Percentiles rank a stretch among this genome's conserved stretches.
phyloP scores from a whole-genome alignment of 2,888 invertebrate genomes.

The Polydrusus tereticollis region DNA sequence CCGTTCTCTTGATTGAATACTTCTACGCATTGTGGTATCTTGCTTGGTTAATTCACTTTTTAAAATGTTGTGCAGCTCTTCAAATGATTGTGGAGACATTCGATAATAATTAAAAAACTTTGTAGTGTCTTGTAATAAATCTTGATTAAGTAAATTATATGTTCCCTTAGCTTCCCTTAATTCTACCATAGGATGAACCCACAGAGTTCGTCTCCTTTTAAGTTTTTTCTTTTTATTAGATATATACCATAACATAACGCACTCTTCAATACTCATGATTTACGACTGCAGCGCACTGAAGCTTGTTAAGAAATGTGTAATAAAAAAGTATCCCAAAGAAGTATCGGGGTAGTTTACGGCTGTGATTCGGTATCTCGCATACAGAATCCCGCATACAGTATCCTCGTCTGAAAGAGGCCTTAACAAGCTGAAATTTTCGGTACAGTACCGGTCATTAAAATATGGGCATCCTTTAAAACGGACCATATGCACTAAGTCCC shows the following conservation, averaged over 20 bases:
- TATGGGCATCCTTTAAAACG: too few relatives aligned
- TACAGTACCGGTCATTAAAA: too few relatives aligned
- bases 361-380: neutral
- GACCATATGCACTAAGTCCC: too few relatives aligned
- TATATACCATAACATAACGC: neutral
- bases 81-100: too few relatives aligned
- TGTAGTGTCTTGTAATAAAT: too few relatives aligned
- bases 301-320: neutral
- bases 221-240: neutral
- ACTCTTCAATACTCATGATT: neutral
- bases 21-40: too few relatives aligned
- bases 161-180: neutral
- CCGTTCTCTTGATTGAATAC: neutral
- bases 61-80: too few relatives aligned
- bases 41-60: too few relatives aligned
- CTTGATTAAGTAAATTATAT: neutral
- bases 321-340: neutral
- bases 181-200: neutral
- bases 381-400: neutral
- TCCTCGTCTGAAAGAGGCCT: neutral
- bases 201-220: neutral
- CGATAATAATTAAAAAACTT: too few relatives aligned
- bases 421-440: neutral
- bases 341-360: neutral
- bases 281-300: neutral